Percentiles rank a stretch among this genome's conserved stretches.
Conservation (phyloP, 1,140 invertebrate species). For the Matsumurasca onukii region DNA sequence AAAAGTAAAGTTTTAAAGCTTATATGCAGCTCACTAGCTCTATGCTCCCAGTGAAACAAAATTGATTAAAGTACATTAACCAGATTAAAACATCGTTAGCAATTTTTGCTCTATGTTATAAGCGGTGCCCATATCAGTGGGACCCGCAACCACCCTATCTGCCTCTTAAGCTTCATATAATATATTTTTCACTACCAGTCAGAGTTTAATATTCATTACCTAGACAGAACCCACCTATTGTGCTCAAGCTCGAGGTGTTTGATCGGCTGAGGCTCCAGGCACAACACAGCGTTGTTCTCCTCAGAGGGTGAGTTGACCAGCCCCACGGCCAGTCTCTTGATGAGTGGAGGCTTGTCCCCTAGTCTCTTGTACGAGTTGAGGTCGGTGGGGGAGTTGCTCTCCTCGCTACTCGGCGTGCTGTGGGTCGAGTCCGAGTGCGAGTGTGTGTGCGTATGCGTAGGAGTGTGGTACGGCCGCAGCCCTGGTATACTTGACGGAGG, state of each 20-base stretch:
- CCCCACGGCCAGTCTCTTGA: constrained; percentile 73
- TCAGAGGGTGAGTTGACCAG: constrained; percentile 49
- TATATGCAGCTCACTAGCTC: too few species aligned
- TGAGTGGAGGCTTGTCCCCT: constrained; percentile 76
- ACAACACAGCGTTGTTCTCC: constrained; percentile 44
- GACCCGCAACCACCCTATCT: too few species aligned
- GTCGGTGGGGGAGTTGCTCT: constrained; percentile 86
- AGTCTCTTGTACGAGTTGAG: constrained; percentile 81
- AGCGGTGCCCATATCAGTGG: too few species aligned
- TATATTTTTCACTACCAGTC: too few species aligned
- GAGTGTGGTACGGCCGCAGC: constrained; percentile 53
- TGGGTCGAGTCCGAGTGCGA: constrained; percentile 42
- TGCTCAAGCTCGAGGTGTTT: constrained; percentile 39
- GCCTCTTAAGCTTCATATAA: too few species aligned
- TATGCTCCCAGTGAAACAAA: too few species aligned
- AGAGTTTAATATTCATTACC: too few species aligned
- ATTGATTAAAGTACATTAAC: too few species aligned
- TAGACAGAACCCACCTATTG: constrained; percentile 55
- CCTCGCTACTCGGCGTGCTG: constrained; percentile 77
- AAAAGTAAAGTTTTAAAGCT: too few species aligned
- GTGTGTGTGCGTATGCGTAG: constrained; percentile 53
- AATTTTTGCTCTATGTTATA: too few species aligned
- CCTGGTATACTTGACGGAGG: constrained; percentile 44
- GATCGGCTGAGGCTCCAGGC: constrained; percentile 1
- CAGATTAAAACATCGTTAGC: too few species aligned